Base-by-base conservation (phyloP, 2,888 invertebrate species). In the Drosophila kanekoi region DNA sequence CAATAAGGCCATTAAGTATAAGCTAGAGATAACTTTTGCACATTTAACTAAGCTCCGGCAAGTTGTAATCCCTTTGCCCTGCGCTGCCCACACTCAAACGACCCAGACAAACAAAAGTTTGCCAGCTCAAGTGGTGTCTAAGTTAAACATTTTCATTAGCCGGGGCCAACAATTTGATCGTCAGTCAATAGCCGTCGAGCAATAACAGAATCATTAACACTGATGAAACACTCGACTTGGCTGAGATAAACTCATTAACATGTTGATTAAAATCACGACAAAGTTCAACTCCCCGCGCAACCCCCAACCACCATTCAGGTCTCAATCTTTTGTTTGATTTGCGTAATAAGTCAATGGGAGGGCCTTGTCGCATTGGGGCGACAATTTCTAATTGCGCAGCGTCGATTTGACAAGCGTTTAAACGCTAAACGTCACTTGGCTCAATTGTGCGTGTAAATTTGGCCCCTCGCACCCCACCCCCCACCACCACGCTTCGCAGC, bases 261-360 rank as follows among this genome's bases (percentile, higher is more conserved):
- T 63, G 65, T 71, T 85, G 79, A 89, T 84, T 84, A 79, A 72
- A 79, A 70, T 72, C 69, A 45, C 47, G 44, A 45, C 69, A 68
- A 49, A 58, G 76, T 76, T 81, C 85, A 81, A 61, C 38, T 28
- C 44, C 52, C 41, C 40, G 32, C 56, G 18, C 23, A 18, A 18
- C 18, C 18, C 18, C n/a, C 37, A 10, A 33, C 9, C 23, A 28
- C 49, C 35, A 20, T n/a, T 23, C 32, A 32, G 28, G 28, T 28
- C 53, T 60, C 57, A 67, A 73, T 73, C 82, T 87, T 75, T 81
- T 83, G 82, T 86, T 69, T 72, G 75, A 87, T 87, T 84, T 79
- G 71, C 79, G 85, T 79, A 81, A 87, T 81, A 87, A 77, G 70
- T 87, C 77, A 77, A 68, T 75, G 63, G 20, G 28, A 44, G 23